phyloP scores from a whole-genome alignment of 2,797 vertebrate species.

The Silurus lanzhouensis region DNA sequence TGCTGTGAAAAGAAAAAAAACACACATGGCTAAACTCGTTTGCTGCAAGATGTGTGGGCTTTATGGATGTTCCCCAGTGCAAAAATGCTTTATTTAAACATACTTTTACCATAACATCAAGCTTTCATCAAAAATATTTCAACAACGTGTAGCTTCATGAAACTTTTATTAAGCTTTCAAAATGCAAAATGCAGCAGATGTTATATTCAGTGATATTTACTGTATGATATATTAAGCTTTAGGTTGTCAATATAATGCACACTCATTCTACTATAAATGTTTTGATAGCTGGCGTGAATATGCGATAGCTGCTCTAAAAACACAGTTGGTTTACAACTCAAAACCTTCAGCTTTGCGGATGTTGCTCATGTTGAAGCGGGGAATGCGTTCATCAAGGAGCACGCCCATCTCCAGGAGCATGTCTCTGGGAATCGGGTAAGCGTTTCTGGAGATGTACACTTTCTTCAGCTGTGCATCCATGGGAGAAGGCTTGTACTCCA shows the following conservation, averaged over 20 bases:
- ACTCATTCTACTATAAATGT: neutral
- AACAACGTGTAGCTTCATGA: too few species aligned
- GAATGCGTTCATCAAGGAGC: conserved; percentile 55
- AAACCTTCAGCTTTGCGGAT: neutral
- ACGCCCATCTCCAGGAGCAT: conserved; percentile 70
- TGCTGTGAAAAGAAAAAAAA: too few species aligned
- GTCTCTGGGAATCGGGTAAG: conserved; percentile 64
- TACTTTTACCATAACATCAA: too few species aligned
- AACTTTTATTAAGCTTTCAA: neutral
- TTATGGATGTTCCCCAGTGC: too few species aligned
- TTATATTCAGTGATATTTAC: neutral
- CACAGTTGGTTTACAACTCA: neutral
- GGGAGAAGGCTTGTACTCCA: conserved; percentile 67
- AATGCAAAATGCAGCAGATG: neutral
- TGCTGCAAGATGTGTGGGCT: too few species aligned
- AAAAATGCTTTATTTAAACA: too few species aligned
- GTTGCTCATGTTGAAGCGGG: conserved; percentile 19
- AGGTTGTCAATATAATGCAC: too few species aligned
- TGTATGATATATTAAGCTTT: too few species aligned
- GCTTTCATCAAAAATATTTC: too few species aligned
- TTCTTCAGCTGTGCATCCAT: conserved; percentile 61
- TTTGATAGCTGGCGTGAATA: neutral
- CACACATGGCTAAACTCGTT: too few species aligned
- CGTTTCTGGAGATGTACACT: conserved; percentile 71
- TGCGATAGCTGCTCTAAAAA: neutral